Evolutionary conservation across 2,113 vertebrate species (phyloP), one percentile per base, ranked within the genome.

Genomic region (Eidolon helvum): DNA sequence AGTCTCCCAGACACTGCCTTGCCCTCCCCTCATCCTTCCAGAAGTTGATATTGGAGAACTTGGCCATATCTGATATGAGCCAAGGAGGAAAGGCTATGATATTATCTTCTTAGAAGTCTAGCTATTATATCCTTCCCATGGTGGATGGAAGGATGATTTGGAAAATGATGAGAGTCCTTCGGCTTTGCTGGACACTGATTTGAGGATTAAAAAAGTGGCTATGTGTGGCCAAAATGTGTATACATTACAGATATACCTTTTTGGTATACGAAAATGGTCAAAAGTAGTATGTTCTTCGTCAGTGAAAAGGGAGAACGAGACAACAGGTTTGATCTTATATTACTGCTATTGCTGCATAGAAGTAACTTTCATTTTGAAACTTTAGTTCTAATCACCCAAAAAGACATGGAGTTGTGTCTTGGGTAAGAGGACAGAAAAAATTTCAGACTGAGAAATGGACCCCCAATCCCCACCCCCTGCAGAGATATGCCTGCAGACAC

Each of bases 141-240:
- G 16, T 85, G 43, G 61, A 88, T 68, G 48, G 43, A 89, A 86
- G 79, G 40, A 88, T 43, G 61, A 48, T 26, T 30, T 93, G 72
- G 55, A 96, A 65, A 83, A 53, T 8, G 65, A 92, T 33, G 21
- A 63, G 26, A 43, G 5, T 45, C 18, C 22, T 69, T 94, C 18
- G 69, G 53, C 48, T 72, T 78, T 82, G 8, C 71, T 19, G 35
- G 35, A 14, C 79, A 86, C 4, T 53, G 59, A 55, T 35, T 50
- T 35, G 4, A 68, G 35, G 35, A 57, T 63, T 7, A n/a, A 40
- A 33, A 59, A 15, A 71, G 40, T 57, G 69, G 55, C 28, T 33
- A 48, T 0, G 0, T 2, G 53, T 33, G 35, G 63, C 28, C 43
- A 21, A 53, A 30, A 55, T 2, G 4, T 19, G 24, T 10, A n/a